Evolutionary conservation across 2,113 vertebrate genomes (phyloP).

Genomic region (Psilopsiagon aymara): DNA sequence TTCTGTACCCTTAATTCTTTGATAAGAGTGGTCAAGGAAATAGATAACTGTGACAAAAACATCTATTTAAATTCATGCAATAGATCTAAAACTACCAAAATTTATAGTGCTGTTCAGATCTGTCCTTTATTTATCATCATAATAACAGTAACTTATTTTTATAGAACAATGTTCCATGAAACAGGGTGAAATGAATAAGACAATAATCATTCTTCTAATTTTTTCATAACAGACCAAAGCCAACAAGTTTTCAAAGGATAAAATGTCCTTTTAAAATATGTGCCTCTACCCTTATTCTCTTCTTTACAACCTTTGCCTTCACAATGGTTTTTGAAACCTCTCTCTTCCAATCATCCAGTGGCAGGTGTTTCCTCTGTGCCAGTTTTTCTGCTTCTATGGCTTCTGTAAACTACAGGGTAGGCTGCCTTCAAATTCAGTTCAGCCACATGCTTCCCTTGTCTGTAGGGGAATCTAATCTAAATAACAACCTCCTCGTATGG

Average conservation of each 20-base stretch:
- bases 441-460: background rate
- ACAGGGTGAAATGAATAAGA: slow-evolving; percentile 61
- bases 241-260: slow-evolving; percentile 33
- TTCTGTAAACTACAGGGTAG: background rate
- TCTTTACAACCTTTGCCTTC: background rate
- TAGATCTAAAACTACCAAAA: slow-evolving; percentile 72
- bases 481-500: background rate
- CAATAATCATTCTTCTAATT: slow-evolving; percentile 66
- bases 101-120: slow-evolving; percentile 71
- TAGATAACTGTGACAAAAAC: slow-evolving; percentile 73
- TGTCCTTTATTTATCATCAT: slow-evolving; percentile 76
- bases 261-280: slow-evolving; percentile 33
- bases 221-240: slow-evolving; percentile 51
- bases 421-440: background rate
- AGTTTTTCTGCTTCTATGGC: background rate
- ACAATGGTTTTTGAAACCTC: background rate
- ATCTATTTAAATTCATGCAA: slow-evolving; percentile 75
- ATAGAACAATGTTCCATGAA: slow-evolving; percentile 65
- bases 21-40: slow-evolving; percentile 61
- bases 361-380: background rate
- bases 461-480: background rate
- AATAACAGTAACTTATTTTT: slow-evolving; percentile 71
- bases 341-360: background rate
- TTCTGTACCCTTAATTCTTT: slow-evolving; percentile 64
- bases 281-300: background rate